These are phyloP conservation scores for Ploceus nigricollis DNA, from an alignment of 2,113 vertebrate genomes.

Conservation along the genomic window DNA sequence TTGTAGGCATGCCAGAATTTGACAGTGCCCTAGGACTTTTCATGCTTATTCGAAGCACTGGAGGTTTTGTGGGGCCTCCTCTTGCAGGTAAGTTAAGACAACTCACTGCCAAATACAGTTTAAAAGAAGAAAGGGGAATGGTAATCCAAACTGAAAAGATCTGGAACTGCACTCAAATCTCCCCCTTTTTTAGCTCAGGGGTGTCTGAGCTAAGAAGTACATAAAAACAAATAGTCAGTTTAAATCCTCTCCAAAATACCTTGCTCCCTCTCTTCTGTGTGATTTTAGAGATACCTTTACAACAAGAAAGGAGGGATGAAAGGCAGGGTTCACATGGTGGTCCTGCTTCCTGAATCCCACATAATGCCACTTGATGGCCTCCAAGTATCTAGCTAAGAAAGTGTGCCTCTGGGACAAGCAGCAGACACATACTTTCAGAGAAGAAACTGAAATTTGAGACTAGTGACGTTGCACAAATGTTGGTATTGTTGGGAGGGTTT, in stretches of 20 bases:
- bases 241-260: neutral
- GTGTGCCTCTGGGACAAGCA: neutral
- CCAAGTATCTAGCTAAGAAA: neutral
- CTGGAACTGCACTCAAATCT: neutral
- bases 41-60: constrained; percentile 76
- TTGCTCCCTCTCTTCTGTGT: neutral
- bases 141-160: neutral
- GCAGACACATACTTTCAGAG: neutral
- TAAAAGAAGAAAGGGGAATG: neutral
- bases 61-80: constrained; percentile 73
- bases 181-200: neutral
- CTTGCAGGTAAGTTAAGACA: constrained; percentile 54
- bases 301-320: neutral
- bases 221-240: neutral
- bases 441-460: neutral
- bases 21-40: constrained; percentile 76
- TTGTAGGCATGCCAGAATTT: constrained; percentile 73
- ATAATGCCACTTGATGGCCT: neutral
- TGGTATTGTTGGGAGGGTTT: neutral
- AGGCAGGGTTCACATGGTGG: neutral
- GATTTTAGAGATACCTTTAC: neutral
- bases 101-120: neutral
- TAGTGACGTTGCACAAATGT: neutral
- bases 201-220: neutral
- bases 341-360: neutral